Base-by-base conservation (phyloP, 2,888 invertebrate species). In the Meteorus colon region DNA sequence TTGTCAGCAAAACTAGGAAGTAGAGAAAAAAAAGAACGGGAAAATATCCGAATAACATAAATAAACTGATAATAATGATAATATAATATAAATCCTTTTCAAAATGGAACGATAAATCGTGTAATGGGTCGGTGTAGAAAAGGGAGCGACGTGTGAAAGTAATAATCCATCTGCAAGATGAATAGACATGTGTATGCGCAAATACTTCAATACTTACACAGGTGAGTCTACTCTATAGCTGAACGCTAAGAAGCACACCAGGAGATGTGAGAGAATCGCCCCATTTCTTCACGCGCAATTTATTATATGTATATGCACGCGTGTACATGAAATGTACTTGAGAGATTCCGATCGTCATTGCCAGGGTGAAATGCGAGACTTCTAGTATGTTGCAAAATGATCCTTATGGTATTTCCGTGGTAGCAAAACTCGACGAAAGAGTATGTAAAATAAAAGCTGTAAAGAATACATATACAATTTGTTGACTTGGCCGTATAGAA, bases 351-450 rank as follows among this genome's bases (percentile, higher is more conserved):
- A 55, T 55, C 19, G n/a, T 55, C 51, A 29, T 55, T 65, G 34
- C 27, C 27, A 1, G 45, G 62, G 16, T 55, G 66, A 67, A 74
- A 74, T 48, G 62, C 16, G 24, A 60, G 12, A 48, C 4, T 70
- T 67, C 29, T 55, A 55, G 51, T 27, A 59, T 70, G 80, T 80
- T 55, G 82, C 80, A 83, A 84, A 81, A 82, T 77, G 73, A 75
- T 77, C 69, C 78, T 66, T n/a, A 62, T 60, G 79, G 81, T 78
- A 84, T 84, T 84, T 82, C 80, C 81, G 75, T 80, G 78, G 78
- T 73, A 82, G 81, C 79, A 78, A 81, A 84, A 81, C 79, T 78
- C 37, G 24, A 1, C 27, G 16, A 66, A 37, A 24, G 27, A 27
- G 8, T 55, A 55, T 24, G 19, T 55, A 19, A 6, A 19, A 55